Evolutionary conservation across 2,797 vertebrate species (phyloP), one percentile per base, ranked within the genome.

Genomic region (Ptychadena robeensis): DNA sequence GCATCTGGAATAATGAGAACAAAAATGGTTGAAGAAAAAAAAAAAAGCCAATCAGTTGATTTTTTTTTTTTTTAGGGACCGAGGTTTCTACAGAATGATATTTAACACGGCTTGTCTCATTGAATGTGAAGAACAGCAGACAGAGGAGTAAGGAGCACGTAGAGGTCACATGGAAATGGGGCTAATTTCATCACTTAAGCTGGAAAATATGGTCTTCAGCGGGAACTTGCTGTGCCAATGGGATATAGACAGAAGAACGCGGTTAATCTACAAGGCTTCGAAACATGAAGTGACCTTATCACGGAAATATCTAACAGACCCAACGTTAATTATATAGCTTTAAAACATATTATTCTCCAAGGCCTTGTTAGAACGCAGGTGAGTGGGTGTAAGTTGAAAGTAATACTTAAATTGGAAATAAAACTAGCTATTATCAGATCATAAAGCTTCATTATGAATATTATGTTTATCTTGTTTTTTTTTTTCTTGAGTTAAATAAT

Each of bases 221-320:
- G 8, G 40, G 14, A 48, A 59, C 27, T 18, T 72, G 32, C 67
- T 53, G 44, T 40, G 57, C 30, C 40, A 53, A 34, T 72, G 61
- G 44, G 70, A 67, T 59, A 61, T 32, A 35, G 35, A 59, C 71
- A 70, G 66, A 70, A 48, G 64, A 9, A 40, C 35, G 71, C 44
- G 67, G 79, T 22, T 27, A 31, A 31, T 73, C 65, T 82, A 69
- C 14, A 40, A 77, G 25, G 53, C 64, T 80, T 75, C 64, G 31
- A 37, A 84, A 69, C 64, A 37, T 67, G 37, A 76, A 82, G 64
- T 80, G 77, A 84, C 82, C 82, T 84, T 80, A 84, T 73, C 82
- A 80, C 12, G 2, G 48, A 80, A 30, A 84, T 75, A 68, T 80
- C 64, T 75, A 84, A 80, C 30, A 80, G 82, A 80, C 35, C 72